A percentile compares a stretch with the other conserved stretches of the same genome.
These are phyloP conservation scores for Leuciscus waleckii DNA, from an alignment of 2,797 vertebrate species.

Conservation along the genomic window DNA sequence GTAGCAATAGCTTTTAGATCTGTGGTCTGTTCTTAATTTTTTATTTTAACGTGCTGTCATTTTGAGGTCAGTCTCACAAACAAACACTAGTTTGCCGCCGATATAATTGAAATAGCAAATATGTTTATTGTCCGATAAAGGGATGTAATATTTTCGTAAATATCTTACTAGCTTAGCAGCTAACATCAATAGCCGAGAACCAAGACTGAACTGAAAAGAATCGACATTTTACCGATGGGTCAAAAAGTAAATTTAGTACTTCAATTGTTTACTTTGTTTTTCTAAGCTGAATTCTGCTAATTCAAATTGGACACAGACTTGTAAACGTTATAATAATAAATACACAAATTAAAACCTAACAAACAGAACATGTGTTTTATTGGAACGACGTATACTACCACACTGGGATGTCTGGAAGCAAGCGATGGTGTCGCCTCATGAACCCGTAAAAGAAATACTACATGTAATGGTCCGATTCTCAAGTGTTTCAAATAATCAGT, in stretches of 20 bases:
- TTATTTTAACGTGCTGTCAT: not conserved
- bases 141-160: not conserved
- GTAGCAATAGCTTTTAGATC: not conserved
- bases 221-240: not conserved
- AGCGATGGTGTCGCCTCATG: not conserved
- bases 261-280: not conserved
- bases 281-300: not conserved
- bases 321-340: too few relatives aligned
- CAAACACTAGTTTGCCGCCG: not conserved
- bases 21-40: not conserved
- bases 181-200: conserved; percentile 3
- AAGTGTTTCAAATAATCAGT: not conserved
- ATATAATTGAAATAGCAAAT: not conserved
- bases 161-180: conserved; percentile 17
- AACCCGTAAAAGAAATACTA: not conserved
- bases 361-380: not conserved
- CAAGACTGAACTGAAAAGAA: not conserved
- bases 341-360: not conserved
- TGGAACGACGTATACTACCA: not conserved
- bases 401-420: too few relatives aligned
- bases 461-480: not conserved
- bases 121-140: not conserved
- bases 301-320: too few relatives aligned
- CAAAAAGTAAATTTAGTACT: not conserved
- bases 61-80: not conserved